phyloP scores from a whole-genome alignment of 1,140 invertebrate genomes.

The Lutraria rhynchaena region DNA sequence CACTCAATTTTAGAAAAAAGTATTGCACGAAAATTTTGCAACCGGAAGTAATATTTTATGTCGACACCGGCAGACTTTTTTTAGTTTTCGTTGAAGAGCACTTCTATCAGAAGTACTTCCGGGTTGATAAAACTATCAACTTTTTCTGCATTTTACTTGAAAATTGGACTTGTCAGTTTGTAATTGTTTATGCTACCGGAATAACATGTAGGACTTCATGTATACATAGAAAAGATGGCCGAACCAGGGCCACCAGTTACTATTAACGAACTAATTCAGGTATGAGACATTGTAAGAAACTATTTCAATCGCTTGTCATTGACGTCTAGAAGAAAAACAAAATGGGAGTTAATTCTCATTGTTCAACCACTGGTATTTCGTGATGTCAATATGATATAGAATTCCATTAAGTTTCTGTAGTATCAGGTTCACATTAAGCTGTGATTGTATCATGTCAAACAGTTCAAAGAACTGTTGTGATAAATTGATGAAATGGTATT shows the following conservation, averaged over 20 bases:
- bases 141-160: background rate
- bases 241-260: slow-evolving; percentile 73
- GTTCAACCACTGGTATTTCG: too few species aligned
- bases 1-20: too few species aligned
- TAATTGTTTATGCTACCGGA: background rate
- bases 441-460: too few species aligned
- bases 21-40: slow-evolving; percentile 7
- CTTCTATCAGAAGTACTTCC: background rate
- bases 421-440: too few species aligned
- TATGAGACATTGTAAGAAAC: too few species aligned
- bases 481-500: too few species aligned
- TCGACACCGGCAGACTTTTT: background rate
- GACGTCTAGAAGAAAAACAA: too few species aligned
- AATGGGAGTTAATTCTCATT: too few species aligned
- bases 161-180: background rate
- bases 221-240: slow-evolving; percentile 41
- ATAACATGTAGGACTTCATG: background rate
- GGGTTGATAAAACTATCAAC: background rate
- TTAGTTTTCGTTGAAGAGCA: slow-evolving; percentile 14
- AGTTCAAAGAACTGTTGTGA: too few species aligned
- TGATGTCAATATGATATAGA: too few species aligned
- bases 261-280: slow-evolving; percentile 76
- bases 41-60: slow-evolving; percentile 15
- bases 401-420: too few species aligned
- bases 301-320: too few species aligned